phyloP scores from a whole-genome alignment of 2,113 vertebrate species.

The Aleadryas rufinucha region DNA sequence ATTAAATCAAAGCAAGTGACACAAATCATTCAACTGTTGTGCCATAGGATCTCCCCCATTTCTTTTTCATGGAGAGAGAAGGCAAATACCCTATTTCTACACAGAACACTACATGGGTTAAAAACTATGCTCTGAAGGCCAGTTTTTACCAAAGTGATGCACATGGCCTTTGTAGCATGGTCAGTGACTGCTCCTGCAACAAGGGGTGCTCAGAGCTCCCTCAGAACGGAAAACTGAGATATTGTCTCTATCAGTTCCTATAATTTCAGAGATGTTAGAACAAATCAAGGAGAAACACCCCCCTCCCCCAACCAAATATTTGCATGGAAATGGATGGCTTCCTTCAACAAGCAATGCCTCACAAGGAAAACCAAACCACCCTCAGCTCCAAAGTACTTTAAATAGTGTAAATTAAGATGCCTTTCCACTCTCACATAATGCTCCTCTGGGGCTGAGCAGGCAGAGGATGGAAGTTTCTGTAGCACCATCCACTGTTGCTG shows the following conservation, averaged over 20 bases:
- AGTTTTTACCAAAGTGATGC: background rate
- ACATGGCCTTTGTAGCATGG: accelerated
- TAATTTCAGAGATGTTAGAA: background rate
- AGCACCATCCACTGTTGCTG: background rate
- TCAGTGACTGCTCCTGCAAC: background rate
- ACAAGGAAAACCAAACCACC: background rate
- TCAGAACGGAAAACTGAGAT: accelerated
- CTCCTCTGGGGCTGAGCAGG: background rate
- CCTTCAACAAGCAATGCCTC: background rate
- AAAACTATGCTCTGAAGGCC: background rate
- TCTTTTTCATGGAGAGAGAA: background rate
- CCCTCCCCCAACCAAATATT: background rate
- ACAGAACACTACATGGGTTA: background rate
- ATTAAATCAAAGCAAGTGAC: background rate
- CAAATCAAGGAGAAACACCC: background rate
- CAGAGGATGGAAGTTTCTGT: background rate
- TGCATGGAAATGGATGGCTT: background rate
- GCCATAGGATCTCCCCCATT: background rate
- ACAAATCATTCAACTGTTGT: background rate
- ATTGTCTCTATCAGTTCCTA: too few species aligned
- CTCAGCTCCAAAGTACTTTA: background rate
- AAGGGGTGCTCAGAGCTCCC: background rate
- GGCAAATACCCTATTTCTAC: background rate
- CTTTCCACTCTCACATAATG: background rate
- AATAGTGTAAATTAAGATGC: background rate